Conservation (phyloP, 2,797 vertebrate species). For the Enteromius thamalakanensis region DNA sequence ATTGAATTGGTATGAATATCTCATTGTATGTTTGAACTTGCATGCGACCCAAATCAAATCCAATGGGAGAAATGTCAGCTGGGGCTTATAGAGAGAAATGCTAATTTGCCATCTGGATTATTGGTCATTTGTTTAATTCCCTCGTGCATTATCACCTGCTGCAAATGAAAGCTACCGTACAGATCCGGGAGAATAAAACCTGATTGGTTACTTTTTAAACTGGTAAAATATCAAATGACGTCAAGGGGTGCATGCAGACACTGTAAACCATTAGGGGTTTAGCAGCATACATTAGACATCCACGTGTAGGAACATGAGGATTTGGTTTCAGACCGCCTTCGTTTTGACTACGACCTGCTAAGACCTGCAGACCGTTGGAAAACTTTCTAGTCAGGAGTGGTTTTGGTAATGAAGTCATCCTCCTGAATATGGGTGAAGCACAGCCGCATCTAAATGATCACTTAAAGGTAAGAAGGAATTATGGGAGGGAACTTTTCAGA, state of each 20-base stretch:
- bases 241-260: neutral
- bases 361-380: constrained; percentile 43
- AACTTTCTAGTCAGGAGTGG: constrained; percentile 27
- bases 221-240: neutral
- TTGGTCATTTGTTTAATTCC: constrained; percentile 69
- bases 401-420: constrained; percentile 37
- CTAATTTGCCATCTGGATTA: constrained; percentile 77
- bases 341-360: constrained; percentile 32
- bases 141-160: constrained; percentile 49
- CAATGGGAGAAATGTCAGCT: constrained; percentile 65
- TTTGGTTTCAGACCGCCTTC: constrained; percentile 32
- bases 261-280: neutral
- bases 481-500: constrained; percentile 70
- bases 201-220: constrained; percentile 1
- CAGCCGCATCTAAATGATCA: constrained; percentile 24
- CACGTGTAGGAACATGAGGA: constrained; percentile 42
- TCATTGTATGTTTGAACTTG: constrained; percentile 5
- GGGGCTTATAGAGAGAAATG: constrained; percentile 68
- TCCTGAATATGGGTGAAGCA: constrained; percentile 15
- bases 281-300: neutral
- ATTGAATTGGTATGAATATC: constrained; percentile 1
- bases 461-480: constrained; percentile 76
- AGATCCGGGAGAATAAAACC: neutral
- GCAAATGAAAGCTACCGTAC: neutral
- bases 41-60: constrained; percentile 51